phyloP scores from a whole-genome alignment of 2,797 vertebrate genomes.

The Otolemur crassicaudatus region DNA sequence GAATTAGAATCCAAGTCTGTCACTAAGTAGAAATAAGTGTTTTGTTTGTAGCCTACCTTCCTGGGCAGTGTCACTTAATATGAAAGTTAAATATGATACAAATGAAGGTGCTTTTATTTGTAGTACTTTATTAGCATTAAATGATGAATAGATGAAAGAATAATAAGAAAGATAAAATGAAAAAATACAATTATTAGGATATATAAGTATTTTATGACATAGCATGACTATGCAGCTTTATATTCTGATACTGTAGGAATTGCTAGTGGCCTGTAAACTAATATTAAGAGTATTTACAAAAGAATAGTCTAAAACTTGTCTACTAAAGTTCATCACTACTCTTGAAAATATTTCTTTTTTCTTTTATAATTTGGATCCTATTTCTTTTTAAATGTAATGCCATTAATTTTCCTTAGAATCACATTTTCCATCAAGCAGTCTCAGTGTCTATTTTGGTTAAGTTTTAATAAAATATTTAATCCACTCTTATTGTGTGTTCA shows the following conservation, averaged over 20 bases:
- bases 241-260: neutral
- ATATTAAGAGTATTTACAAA: slow-evolving; percentile 5
- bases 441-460: neutral
- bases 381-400: neutral
- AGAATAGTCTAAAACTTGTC: neutral
- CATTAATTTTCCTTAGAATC: neutral
- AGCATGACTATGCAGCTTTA: neutral
- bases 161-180: neutral
- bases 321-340: neutral
- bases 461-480: neutral
- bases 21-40: neutral
- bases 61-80: neutral
- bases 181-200: neutral
- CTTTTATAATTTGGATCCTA: neutral
- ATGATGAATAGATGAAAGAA: neutral
- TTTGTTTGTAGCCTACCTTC: neutral
- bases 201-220: neutral
- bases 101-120: neutral
- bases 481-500: neutral
- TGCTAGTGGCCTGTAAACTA: neutral
- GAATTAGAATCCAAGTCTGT: neutral
- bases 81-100: slow-evolving; percentile 40
- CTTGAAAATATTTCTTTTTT: neutral
- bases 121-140: neutral
- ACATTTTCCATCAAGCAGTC: neutral